phyloP scores from a whole-genome alignment of 2,888 invertebrate species.

The Drymonia ruficornis region DNA sequence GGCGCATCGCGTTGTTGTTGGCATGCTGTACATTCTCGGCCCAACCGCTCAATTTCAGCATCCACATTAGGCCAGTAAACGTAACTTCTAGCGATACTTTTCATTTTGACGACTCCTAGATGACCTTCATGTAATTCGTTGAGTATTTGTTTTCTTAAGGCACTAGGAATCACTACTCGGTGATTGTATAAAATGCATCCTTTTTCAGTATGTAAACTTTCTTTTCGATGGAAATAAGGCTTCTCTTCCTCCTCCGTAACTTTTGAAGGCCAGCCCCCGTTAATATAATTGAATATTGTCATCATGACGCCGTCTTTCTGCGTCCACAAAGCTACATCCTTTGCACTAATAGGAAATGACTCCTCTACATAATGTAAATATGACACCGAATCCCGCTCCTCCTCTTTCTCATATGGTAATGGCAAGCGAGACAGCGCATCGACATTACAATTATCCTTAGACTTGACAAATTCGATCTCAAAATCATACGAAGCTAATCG shows the following conservation, averaged over 20 bases:
- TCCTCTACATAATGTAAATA: not conserved
- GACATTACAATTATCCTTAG: slow-evolving; percentile 10
- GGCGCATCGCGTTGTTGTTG: slow-evolving; percentile 27
- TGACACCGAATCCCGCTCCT: slow-evolving; percentile 5
- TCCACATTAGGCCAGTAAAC: slow-evolving; percentile 37
- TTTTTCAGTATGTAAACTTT: slow-evolving; percentile 15
- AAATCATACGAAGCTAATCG: slow-evolving; percentile 13
- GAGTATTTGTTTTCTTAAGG: slow-evolving; percentile 7
- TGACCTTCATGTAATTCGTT: slow-evolving; percentile 23
- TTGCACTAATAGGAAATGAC: not conserved
- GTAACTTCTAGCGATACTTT: slow-evolving; percentile 26
- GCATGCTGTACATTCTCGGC: slow-evolving; percentile 28
- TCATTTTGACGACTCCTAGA: slow-evolving; percentile 32
- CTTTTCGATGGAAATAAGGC: slow-evolving; percentile 16
- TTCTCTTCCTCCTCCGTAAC: slow-evolving; percentile 10
- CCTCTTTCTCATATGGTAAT: too few relatives aligned
- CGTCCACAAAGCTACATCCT: not conserved
- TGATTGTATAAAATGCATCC: slow-evolving; percentile 24
- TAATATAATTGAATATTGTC: slow-evolving; percentile 14
- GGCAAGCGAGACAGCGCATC: slow-evolving; percentile 14
- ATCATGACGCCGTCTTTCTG: slow-evolving; percentile 9
- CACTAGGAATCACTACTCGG: slow-evolving; percentile 15
- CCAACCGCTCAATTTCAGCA: slow-evolving; percentile 23
- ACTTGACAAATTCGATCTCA: slow-evolving; percentile 2
- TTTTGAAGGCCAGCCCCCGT: slow-evolving; percentile 21